Evolutionary conservation across 2,113 vertebrate species (phyloP), one percentile per base, ranked within the genome.

Genomic region (Aythya baeri): DNA sequence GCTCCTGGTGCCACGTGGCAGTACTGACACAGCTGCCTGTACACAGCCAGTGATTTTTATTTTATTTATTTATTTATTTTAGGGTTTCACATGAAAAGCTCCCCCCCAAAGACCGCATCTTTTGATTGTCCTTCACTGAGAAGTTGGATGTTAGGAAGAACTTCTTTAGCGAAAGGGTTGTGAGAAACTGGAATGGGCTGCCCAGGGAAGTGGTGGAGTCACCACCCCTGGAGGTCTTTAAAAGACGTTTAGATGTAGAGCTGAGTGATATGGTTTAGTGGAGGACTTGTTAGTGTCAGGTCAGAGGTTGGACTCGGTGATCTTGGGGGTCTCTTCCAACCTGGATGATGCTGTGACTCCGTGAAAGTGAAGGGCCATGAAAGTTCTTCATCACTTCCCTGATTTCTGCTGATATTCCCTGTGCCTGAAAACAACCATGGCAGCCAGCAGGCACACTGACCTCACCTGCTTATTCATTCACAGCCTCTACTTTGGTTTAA

Each of bases 381-480:
- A 88, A 54, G 49, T 52, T 55, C 0, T 72, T 68, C 27, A 18
- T 67, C 0, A 36, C 68, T 68, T 85, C 41, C 27, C 75, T 82
- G 31, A 52, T 61, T 86, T 83, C 41, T 80, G 34, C 22, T 76
- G 3, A 41, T 79, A 57, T 57, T 79, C 23, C 75, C 23, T 9
- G 41, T 82, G 79, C 43, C 49, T 3, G 2, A 73, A 88, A 65
- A n/a, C 18, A 75, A 10, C 23, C 2, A 0, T 50, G 26, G 31
- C 0, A 0, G 13, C 9, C 43, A 2, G 14, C 57, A 68, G 10
- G 17, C 46, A 31, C 4, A 61, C 17, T 52, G 58, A 72, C 54
- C 44, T 68, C 26, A 58, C 13, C 2, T 34, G 29, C 72, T 75
- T 87, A 27, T 75, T 92, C 18, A 54, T 77, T 94, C 26, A 29